These are phyloP conservation scores for Smittia aterrima DNA, from an alignment of 2,888 invertebrate species.

Conservation along the genomic window DNA sequence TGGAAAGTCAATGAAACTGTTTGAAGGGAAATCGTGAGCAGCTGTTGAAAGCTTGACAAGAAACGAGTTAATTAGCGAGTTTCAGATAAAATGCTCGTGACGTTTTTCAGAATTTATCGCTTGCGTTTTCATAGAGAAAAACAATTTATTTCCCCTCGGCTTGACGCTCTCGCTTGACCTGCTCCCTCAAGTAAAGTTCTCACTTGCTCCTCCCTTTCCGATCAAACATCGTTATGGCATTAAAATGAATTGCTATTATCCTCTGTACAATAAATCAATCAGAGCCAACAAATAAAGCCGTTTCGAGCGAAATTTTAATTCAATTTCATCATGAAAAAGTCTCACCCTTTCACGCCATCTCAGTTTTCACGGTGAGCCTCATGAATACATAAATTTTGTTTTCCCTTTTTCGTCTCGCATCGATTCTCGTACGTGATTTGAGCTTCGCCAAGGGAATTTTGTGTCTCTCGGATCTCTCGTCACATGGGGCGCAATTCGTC, in stretches of 20 bases:
- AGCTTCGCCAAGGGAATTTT: neutral
- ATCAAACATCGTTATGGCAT: neutral
- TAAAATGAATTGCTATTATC: neutral
- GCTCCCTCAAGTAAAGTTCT: too few relatives aligned
- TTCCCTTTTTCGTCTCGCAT: neutral
- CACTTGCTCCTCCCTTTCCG: neutral
- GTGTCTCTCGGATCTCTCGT: neutral
- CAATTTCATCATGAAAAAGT: neutral
- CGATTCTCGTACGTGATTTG: neutral
- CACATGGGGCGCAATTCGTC: constrained; percentile 16
- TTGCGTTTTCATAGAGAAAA: too few relatives aligned
- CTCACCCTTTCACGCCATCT: neutral
- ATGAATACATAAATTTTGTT: neutral
- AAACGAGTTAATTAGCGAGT: too few relatives aligned
- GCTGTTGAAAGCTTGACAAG: too few relatives aligned
- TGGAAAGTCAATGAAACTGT: too few relatives aligned
- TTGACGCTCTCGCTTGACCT: too few relatives aligned
- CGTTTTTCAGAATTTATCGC: too few relatives aligned
- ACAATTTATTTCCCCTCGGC: too few relatives aligned
- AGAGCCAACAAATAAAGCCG: neutral
- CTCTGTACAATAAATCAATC: neutral
- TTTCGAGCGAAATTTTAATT: neutral
- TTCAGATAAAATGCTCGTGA: too few relatives aligned
- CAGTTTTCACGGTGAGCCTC: neutral
- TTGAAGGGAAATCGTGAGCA: too few relatives aligned